Evolutionary conservation across 2,113 vertebrate species (phyloP).

Genomic region (Hippocampus zosterae): DNA sequence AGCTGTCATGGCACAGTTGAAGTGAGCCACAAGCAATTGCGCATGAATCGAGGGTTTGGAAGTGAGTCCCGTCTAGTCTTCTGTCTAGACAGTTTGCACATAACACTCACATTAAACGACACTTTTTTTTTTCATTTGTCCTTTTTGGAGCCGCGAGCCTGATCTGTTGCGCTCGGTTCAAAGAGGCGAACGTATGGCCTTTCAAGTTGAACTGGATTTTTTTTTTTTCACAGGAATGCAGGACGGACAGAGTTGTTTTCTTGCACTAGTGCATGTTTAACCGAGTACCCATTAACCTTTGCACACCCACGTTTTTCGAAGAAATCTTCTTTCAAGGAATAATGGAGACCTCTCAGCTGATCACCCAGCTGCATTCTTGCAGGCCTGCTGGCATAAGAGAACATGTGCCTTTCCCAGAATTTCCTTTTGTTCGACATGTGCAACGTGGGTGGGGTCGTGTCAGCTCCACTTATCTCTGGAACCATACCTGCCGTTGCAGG

Average conservation of each 20-base stretch:
- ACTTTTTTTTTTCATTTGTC: constrained; percentile 17
- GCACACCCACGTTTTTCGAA: constrained; percentile 30
- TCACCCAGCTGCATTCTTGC: constrained; percentile 9
- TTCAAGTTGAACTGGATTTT: constrained; percentile 10
- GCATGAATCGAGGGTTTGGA: constrained; percentile 56
- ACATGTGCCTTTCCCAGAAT: constrained; percentile 24
- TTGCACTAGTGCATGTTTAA: constrained; percentile 22
- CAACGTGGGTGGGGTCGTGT: constrained; percentile 40
- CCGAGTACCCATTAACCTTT: constrained; percentile 28
- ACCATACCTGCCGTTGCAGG: constrained; percentile 43
- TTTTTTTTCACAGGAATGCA: constrained; percentile 8
- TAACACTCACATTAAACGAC: constrained; percentile 19
- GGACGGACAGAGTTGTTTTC: constrained; percentile 18
- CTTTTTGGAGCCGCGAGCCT: constrained; percentile 15
- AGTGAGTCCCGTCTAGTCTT: constrained; percentile 58
- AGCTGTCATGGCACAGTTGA: constrained; percentile 49
- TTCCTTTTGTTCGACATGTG: constrained; percentile 30
- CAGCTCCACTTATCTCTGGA: constrained; percentile 49
- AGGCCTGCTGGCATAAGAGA: background rate
- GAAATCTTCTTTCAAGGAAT: constrained; percentile 38
- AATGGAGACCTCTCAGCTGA: constrained; percentile 20
- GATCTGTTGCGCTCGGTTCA: constrained; percentile 21
- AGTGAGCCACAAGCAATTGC: constrained; percentile 52
- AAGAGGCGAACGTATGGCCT: constrained; percentile 10
- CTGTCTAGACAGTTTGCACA: constrained; percentile 59